These are phyloP conservation scores for Zenarchopterus dispar DNA, from an alignment of 2,797 vertebrate species.

Conservation along the genomic window DNA sequence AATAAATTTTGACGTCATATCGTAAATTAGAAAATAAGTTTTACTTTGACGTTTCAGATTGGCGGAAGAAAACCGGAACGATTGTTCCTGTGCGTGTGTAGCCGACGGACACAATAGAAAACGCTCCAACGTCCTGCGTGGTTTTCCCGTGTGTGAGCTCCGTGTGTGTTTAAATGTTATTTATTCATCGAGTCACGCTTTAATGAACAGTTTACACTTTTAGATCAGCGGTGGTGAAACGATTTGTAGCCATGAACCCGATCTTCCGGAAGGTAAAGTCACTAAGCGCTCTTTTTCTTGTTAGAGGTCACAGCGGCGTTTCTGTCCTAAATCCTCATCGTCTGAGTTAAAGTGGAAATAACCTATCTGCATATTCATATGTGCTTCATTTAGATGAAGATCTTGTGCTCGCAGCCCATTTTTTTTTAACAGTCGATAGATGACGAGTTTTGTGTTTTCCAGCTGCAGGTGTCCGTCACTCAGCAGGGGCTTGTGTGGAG, in stretches of 20 bases:
- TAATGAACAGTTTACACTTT: neutral
- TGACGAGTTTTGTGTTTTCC: neutral
- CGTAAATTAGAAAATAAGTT: too few species aligned
- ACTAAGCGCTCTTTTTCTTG: neutral
- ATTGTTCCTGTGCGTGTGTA: neutral
- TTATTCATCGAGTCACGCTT: neutral
- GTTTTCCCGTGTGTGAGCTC: neutral
- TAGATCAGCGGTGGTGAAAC: too few species aligned
- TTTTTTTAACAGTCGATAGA: neutral
- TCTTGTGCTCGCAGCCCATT: too few species aligned
- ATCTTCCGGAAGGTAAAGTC: conserved; percentile 55
- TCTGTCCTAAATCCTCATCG: too few species aligned
- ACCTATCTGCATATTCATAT: too few species aligned
- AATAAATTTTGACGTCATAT: too few species aligned
- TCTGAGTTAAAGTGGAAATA: too few species aligned
- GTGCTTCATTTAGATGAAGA: too few species aligned
- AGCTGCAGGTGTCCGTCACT: conserved; percentile 59
- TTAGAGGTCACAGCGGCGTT: conserved; percentile 43
- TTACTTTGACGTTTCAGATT: too few species aligned
- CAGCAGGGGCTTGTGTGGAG: conserved; percentile 49
- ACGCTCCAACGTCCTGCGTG: conserved; percentile 5
- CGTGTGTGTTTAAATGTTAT: neutral
- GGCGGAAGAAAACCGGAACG: conserved; percentile 9
- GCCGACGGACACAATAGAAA: neutral
- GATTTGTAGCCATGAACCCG: conserved; percentile 42